These are phyloP conservation scores for Eretmocerus hayati DNA, from an alignment of 2,888 invertebrate genomes.

Conservation along the genomic window DNA sequence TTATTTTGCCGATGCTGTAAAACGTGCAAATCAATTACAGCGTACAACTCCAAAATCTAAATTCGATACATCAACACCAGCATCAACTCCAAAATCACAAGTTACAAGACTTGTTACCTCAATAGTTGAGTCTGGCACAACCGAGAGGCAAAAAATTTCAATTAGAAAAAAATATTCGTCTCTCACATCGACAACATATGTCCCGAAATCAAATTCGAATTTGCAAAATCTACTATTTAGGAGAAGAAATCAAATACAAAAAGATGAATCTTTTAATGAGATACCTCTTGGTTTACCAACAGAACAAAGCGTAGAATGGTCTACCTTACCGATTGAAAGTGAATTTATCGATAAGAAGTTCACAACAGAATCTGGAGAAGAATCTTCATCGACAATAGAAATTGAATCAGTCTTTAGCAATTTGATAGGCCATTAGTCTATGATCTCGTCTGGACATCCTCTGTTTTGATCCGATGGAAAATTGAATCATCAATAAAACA, in stretches of 20 bases:
- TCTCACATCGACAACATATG: conserved; percentile 36
- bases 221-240: conserved; percentile 4
- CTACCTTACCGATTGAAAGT: conserved; percentile 43
- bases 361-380: conserved; percentile 36
- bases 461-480: neutral
- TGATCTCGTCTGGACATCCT: conserved; percentile 9
- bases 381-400: conserved; percentile 44
- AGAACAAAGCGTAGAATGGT: conserved; percentile 33
- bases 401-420: conserved; percentile 45
- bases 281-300: conserved; percentile 30
- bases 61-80: conserved; percentile 13
- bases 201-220: conserved; percentile 28
- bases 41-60: conserved; percentile 28
- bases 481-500: conserved; percentile 10
- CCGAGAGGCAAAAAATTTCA: conserved; percentile 47
- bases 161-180: conserved; percentile 44
- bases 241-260: conserved; percentile 6
- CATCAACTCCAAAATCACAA: conserved; percentile 35
- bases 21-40: conserved; percentile 36
- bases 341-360: conserved; percentile 35
- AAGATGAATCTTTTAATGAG: conserved; percentile 32
- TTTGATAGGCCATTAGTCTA: conserved; percentile 30
- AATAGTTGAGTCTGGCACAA: conserved; percentile 47
- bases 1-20: conserved; percentile 38
- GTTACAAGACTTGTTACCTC: conserved; percentile 48